Percentiles rank a stretch among this genome's conserved stretches.
Evolutionary conservation across 1,140 invertebrate genomes (phyloP).

Genomic region (Thaumatotibia leucotreta): DNA sequence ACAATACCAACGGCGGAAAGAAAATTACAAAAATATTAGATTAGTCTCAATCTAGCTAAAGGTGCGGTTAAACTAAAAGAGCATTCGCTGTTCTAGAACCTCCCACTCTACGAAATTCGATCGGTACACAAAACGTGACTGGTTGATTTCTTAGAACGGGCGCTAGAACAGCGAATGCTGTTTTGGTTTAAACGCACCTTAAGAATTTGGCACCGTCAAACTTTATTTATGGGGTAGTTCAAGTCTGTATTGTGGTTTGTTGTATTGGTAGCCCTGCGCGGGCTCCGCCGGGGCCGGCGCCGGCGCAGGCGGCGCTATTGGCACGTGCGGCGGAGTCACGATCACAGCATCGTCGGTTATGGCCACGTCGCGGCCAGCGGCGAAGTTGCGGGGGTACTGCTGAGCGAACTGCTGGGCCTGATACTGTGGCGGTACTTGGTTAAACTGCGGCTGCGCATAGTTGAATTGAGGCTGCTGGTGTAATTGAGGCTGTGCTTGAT

Average conservation of each 20-base stretch:
- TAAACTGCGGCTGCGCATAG: constrained; percentile 32
- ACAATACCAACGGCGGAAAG: not conserved
- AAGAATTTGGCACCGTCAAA: not conserved
- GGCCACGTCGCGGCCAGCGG: constrained; percentile 47
- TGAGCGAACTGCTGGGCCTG: constrained; percentile 17
- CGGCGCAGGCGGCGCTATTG: constrained; percentile 29
- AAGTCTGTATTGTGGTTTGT: constrained; percentile 55
- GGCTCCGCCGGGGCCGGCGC: constrained; percentile 21
- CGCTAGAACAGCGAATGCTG: too few relatives aligned
- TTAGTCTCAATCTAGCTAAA: too few relatives aligned
- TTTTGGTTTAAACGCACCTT: too few relatives aligned
- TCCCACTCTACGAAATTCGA: too few relatives aligned
- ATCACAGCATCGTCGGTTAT: constrained; percentile 67
- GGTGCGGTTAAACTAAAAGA: too few relatives aligned
- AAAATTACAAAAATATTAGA: not conserved
- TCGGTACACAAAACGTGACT: too few relatives aligned
- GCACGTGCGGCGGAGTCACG: constrained; percentile 59
- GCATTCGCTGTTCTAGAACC: too few relatives aligned
- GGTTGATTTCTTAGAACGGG: too few relatives aligned
- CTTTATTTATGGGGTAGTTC: constrained; percentile 54
- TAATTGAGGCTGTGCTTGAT: constrained; percentile 13
- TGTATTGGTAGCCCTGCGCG: constrained; percentile 45
- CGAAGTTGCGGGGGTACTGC: constrained; percentile 22
- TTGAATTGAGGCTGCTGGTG: constrained; percentile 20
- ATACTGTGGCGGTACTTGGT: constrained; percentile 22